Base-by-base conservation (phyloP, 2,888 invertebrate species). In the Eurois occulta region DNA sequence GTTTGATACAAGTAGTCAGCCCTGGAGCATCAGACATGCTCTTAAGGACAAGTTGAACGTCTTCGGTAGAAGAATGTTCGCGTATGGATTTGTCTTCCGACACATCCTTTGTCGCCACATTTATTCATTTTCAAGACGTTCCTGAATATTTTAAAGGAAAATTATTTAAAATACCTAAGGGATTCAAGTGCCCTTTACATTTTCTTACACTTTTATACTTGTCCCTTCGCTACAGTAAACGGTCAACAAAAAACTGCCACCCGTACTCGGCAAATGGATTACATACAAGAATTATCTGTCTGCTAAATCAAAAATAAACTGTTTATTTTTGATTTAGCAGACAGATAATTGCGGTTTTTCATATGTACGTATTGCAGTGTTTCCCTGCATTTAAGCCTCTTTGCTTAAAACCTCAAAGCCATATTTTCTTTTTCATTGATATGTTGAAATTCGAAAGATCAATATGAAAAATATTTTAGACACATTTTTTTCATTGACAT, bases 41-140 rank as follows among this genome's bases (percentile, higher is more conserved):
- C 75, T 86, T 86, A 87, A 78, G 71, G 78, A 87, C 84, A 83
- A 76, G 75, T 81, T 78, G 78, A 78, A 81, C 43, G 52, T 83
- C 76, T 79, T 69, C 70, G 18, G 38, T 52, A 62, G 77, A 81
- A 80, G 46, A 81, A 81, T 83, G 66, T 82, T 85, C 78, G 28
- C 70, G 52, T 68, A 72, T 52, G 71, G 75, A 72, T 81, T 72
- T 86, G 46, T 81, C 84, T 81, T 71, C 60, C 35, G 77, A 74
- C 68, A 82, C 68, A 76, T 73, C 70, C 41, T 69, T 62, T 79
- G 18, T 38, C 43, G 48, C 65, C 52, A 32, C 67, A 76, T 67
- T 72, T 72, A 67, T 75, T 85, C 75, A 84, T 75, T 74, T 86
- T 80, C 75, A 78, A 70, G 67, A 72, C 52, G 64, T 71, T 62